phyloP scores from a whole-genome alignment of 2,113 vertebrate species.

The Cephalopterus ornatus region DNA sequence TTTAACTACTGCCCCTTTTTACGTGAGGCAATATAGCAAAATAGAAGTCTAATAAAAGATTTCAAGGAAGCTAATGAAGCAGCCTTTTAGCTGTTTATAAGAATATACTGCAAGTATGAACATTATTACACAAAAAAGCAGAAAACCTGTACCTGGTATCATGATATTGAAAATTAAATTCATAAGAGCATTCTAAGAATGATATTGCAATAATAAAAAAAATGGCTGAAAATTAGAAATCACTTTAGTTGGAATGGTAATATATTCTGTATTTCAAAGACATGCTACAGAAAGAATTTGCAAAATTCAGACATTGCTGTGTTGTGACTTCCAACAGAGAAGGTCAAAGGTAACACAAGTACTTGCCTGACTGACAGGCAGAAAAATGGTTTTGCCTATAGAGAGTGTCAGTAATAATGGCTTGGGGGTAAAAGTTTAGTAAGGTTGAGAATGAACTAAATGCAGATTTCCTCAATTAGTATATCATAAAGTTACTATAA shows the following conservation, averaged over 20 bases:
- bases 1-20: background rate
- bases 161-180: background rate
- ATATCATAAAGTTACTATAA: background rate
- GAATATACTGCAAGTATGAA: background rate
- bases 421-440: background rate
- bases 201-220: background rate
- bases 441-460: background rate
- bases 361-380: background rate
- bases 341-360: background rate
- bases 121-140: background rate
- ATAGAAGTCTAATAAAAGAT: background rate
- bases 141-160: background rate
- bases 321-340: conserved; percentile 6
- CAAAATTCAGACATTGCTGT: background rate
- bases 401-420: background rate
- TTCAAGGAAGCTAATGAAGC: background rate
- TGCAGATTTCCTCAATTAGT: background rate
- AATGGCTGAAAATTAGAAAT: background rate
- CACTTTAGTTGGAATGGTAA: background rate
- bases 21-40: background rate
- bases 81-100: background rate
- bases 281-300: background rate
- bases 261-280: background rate
- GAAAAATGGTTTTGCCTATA: background rate
- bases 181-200: background rate